Percentiles rank a stretch among this genome's conserved stretches.
These are phyloP conservation scores for Platichthys stellatus DNA, from an alignment of 2,113 vertebrate species.

Conservation along the genomic window DNA sequence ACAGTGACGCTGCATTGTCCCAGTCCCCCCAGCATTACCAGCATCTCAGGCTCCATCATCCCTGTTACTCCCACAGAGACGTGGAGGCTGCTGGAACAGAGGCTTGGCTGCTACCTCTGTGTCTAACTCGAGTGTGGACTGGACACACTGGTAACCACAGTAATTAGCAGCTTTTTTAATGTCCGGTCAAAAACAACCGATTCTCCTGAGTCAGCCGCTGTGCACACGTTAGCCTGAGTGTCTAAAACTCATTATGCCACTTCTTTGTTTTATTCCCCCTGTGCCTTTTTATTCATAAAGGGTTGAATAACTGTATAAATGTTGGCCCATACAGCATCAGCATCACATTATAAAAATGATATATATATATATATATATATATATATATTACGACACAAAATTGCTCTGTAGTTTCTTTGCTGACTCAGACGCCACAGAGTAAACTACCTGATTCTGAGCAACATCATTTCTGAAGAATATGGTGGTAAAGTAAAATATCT, in stretches of 20 bases:
- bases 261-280: not conserved
- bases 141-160: conserved; percentile 47
- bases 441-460: not conserved
- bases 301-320: not conserved
- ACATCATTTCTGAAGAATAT: not conserved
- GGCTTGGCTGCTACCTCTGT: conserved; percentile 24
- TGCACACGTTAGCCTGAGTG: too few relatives aligned
- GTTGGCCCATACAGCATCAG: not conserved
- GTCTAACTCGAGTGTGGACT: conserved; percentile 24
- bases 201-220: conserved; percentile 18
- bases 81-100: not conserved
- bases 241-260: too few relatives aligned
- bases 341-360: not conserved
- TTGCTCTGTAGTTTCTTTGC: conserved; percentile 1
- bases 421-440: not conserved
- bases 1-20: conserved; percentile 13
- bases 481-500: not conserved
- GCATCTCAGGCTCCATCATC: conserved; percentile 21
- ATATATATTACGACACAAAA: not conserved
- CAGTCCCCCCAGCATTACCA: conserved; percentile 1
- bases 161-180: conserved; percentile 58
- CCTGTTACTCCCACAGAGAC: not conserved
- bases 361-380: not conserved
- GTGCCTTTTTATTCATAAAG: not conserved
- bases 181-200: conserved; percentile 31